phyloP scores from a whole-genome alignment of 2,888 invertebrate species.

The Malachius bipustulatus region DNA sequence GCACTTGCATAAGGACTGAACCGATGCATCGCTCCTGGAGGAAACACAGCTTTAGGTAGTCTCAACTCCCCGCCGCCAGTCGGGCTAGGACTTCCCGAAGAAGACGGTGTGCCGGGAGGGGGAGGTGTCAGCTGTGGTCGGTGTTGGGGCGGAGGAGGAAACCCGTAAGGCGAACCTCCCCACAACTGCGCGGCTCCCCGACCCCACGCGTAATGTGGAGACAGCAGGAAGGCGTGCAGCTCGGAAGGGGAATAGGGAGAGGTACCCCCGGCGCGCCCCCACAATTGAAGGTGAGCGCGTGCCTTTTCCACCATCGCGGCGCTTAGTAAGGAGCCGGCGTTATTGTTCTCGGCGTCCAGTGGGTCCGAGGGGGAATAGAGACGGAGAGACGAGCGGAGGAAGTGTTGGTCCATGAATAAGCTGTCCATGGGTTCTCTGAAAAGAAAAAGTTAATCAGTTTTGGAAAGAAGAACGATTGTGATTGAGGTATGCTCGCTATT shows the following conservation, averaged over 20 bases:
- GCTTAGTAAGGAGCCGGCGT: conserved; percentile 36
- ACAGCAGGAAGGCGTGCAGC: conserved; percentile 34
- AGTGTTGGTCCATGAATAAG: conserved; percentile 66
- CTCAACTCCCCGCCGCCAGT: conserved; percentile 35
- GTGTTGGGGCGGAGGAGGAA: conserved; percentile 32
- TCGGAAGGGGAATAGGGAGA: conserved; percentile 44
- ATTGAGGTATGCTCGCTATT: too few species aligned
- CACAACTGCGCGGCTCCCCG: conserved; percentile 38
- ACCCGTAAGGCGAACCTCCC: conserved; percentile 32
- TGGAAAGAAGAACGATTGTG: too few species aligned
- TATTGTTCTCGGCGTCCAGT: conserved; percentile 40
- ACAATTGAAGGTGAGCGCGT: conserved; percentile 41
- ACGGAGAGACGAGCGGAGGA: conserved; percentile 48
- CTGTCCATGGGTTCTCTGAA: conserved; percentile 64
- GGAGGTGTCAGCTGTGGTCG: conserved; percentile 37
- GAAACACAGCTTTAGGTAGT: conserved; percentile 38
- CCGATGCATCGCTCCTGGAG: conserved; percentile 35
- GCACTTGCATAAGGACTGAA: conserved; percentile 37
- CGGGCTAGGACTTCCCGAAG: conserved; percentile 50
- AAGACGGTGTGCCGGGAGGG: conserved; percentile 41
- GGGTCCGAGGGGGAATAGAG: conserved; percentile 47
- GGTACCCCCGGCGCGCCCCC: conserved; percentile 37
- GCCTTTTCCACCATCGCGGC: conserved; percentile 48
- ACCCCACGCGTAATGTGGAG: conserved; percentile 32
- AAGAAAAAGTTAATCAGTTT: conserved; percentile 20